A percentile compares a stretch with the other conserved stretches of the same genome.
phyloP scores from a whole-genome alignment of 2,113 vertebrate species.

The Zingel zingel region DNA sequence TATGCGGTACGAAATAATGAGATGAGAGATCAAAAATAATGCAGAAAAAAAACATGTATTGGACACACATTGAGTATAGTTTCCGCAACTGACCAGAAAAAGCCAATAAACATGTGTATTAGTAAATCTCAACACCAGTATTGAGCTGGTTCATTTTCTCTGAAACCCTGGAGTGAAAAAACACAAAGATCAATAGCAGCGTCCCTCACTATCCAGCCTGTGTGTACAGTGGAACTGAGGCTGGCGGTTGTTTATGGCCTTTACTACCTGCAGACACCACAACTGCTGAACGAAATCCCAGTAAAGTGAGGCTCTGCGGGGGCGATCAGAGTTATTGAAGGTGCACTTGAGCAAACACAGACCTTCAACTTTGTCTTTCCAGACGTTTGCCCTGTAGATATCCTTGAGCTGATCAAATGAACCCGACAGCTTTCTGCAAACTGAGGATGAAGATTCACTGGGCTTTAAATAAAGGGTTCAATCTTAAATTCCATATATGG shows the following conservation, averaged over 20 bases:
- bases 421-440: not conserved
- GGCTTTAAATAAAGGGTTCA: not conserved
- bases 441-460: not conserved
- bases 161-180: not conserved
- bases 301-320: conserved; percentile 1
- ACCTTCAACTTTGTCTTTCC: conserved; percentile 19
- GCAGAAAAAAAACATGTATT: not conserved
- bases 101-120: conserved; percentile 31
- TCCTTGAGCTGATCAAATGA: conserved; percentile 11
- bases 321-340: conserved; percentile 49
- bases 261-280: conserved; percentile 25
- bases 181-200: conserved; percentile 33
- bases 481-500: conserved; percentile 20
- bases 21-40: conserved; percentile 1
- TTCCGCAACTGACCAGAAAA: conserved; percentile 22
- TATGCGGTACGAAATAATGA: not conserved
- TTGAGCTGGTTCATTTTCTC: conserved; percentile 12
- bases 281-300: conserved; percentile 24
- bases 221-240: conserved; percentile 6
- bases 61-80: not conserved
- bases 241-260: conserved; percentile 20
- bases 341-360: conserved; percentile 23
- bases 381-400: not conserved
- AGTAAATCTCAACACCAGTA: conserved; percentile 10
- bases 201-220: not conserved